Evolutionary conservation across 2,113 vertebrate genomes (phyloP).

Genomic region (Phalacrocorax carbo): DNA sequence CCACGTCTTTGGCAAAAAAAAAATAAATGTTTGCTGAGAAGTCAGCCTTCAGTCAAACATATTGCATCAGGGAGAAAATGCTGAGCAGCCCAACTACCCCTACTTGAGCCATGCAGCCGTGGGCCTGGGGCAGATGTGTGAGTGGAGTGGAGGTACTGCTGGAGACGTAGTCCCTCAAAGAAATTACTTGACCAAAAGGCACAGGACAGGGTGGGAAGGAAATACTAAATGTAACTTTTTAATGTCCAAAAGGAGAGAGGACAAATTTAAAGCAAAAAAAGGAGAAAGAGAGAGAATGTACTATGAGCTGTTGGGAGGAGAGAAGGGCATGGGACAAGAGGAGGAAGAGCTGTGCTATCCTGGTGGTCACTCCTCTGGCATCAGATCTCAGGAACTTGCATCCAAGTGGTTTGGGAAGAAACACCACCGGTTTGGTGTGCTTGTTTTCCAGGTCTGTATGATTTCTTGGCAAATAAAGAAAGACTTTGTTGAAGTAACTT

Average conservation of each 20-base stretch:
- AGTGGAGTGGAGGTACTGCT: background rate
- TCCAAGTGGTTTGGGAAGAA: background rate
- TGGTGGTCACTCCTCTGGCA: background rate
- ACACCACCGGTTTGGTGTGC: background rate
- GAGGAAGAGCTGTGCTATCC: background rate
- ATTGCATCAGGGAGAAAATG: background rate
- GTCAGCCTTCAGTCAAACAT: background rate
- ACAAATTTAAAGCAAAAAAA: background rate
- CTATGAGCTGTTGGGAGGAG: background rate
- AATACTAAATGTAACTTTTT: background rate
- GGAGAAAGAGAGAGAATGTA: background rate
- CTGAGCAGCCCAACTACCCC: background rate
- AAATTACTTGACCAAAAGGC: background rate
- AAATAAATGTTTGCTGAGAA: background rate
- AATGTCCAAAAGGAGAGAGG: background rate
- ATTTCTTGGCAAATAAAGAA: background rate
- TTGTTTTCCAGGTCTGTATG: background rate
- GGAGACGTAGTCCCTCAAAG: background rate
- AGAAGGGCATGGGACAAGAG: background rate
- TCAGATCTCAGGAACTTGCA: fast-evolving
- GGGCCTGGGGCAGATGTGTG: background rate
- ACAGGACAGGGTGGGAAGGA: background rate
- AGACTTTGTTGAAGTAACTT: background rate
- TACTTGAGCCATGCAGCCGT: background rate
- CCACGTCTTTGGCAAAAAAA: background rate